Percentiles rank a stretch among this genome's conserved stretches.
Conservation (phyloP, 2,797 vertebrate species). For the Australoheros facetus region DNA sequence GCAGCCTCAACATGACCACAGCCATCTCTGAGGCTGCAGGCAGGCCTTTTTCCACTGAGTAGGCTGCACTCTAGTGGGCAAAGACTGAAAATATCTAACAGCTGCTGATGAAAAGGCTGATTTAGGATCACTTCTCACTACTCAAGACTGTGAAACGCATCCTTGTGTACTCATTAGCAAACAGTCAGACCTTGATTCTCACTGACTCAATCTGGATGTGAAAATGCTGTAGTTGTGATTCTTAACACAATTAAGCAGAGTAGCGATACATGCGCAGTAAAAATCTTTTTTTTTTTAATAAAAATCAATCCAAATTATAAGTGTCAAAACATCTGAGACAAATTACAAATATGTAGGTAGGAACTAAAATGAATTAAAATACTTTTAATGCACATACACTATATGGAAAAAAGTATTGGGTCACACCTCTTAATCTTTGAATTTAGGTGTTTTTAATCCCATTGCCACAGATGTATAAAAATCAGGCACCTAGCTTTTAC, state of each 20-base stretch:
- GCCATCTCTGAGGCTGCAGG: not conserved
- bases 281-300: not conserved
- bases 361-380: not conserved
- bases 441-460: no score
- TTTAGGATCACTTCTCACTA: not conserved
- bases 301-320: not conserved
- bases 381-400: not conserved
- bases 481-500: no score
- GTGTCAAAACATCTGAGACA: no score
- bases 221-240: not conserved
- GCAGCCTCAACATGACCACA: not conserved
- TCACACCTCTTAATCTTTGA: not conserved
- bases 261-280: not conserved
- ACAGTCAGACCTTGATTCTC: not conserved
- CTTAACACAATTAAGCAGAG: not conserved
- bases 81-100: slow-evolving; percentile 28
- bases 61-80: slow-evolving; percentile 76
- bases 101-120: not conserved
- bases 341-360: not conserved
- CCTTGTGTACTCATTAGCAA: no score
- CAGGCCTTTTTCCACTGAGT: slow-evolving; percentile 30
- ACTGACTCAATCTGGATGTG: not conserved
- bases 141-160: not conserved
- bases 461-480: no score
- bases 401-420: not conserved